phyloP scores from a whole-genome alignment of 2,797 vertebrate genomes.

The Pseudocheirus occidentalis region DNA sequence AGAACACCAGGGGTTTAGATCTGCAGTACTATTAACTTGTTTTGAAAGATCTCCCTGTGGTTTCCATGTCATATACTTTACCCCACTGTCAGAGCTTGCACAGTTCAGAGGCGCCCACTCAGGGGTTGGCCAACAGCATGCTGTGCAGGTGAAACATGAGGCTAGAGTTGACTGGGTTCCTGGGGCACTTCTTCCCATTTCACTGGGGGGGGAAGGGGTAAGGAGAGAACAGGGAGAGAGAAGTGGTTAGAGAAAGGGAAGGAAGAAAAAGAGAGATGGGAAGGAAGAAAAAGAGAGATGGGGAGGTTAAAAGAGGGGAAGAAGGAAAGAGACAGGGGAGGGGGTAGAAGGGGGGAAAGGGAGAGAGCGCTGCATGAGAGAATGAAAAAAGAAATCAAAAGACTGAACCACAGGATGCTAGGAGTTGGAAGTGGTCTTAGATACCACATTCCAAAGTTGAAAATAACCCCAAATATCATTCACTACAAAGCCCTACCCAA shows the following conservation, averaged over 20 bases:
- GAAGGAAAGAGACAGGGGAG: not conserved
- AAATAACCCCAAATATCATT: not conserved
- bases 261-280: too few species aligned
- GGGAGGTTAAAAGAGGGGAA: not conserved
- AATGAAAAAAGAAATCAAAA: not conserved
- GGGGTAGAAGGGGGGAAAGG: too few species aligned
- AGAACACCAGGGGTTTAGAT: not conserved
- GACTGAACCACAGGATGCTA: not conserved
- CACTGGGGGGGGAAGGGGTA: not conserved
- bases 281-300: not conserved
- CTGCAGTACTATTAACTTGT: too few species aligned
- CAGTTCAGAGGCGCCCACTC: not conserved
- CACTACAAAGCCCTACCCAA: not conserved
- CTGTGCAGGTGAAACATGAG: not conserved
- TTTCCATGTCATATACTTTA: not conserved
- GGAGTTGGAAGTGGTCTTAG: not conserved
- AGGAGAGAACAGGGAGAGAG: not conserved
- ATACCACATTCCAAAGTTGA: not conserved
- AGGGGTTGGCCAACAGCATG: not conserved
- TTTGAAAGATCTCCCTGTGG: not conserved
- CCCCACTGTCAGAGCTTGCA: not conserved
- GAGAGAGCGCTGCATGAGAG: not conserved
- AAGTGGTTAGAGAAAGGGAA: not conserved
- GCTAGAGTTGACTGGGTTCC: not conserved
- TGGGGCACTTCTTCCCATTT: not conserved